Evolutionary conservation across 2,797 vertebrate genomes (phyloP).

Genomic region (Poecilia picta): DNA sequence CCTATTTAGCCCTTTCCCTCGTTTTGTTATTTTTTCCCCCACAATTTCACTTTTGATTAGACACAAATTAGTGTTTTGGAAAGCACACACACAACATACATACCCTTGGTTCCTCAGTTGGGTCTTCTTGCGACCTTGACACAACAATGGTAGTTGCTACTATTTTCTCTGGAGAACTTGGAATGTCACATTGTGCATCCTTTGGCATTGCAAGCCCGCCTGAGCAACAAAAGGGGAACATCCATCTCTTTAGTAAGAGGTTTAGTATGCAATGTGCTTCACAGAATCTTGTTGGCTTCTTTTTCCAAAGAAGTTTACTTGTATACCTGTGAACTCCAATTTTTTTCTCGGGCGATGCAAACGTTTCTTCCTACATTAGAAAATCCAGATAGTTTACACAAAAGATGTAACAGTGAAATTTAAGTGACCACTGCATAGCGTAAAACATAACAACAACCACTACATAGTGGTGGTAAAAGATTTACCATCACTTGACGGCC

Average conservation of each 20-base stretch:
- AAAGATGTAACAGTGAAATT: constrained; percentile 1
- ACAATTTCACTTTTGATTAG: constrained; percentile 12
- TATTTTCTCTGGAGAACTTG: constrained; percentile 13
- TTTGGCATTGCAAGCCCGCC: constrained; percentile 23
- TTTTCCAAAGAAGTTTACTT: constrained; percentile 21
- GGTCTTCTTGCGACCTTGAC: constrained; percentile 36
- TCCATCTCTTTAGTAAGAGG: constrained; percentile 22
- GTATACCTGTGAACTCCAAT: constrained; percentile 12
- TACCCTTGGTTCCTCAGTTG: constrained; percentile 30
- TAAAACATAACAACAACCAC: constrained; percentile 5
- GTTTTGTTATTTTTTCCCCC: not conserved
- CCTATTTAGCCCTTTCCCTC: not conserved
- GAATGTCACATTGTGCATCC: constrained; percentile 23
- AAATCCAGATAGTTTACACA: constrained; percentile 5
- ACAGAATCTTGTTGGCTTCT: constrained; percentile 31
- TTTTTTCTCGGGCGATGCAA: constrained; percentile 8
- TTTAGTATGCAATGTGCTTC: constrained; percentile 12
- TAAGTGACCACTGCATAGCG: not conserved
- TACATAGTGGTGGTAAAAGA: not conserved
- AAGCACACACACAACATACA: constrained; percentile 15
- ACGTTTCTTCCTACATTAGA: constrained; percentile 15
- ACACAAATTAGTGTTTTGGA: constrained; percentile 1
- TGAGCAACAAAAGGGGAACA: constrained; percentile 38
- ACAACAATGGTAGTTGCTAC: constrained; percentile 17
- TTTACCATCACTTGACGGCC: not conserved